phyloP scores from a whole-genome alignment of 2,888 invertebrate species.

The Suillia variegata region DNA sequence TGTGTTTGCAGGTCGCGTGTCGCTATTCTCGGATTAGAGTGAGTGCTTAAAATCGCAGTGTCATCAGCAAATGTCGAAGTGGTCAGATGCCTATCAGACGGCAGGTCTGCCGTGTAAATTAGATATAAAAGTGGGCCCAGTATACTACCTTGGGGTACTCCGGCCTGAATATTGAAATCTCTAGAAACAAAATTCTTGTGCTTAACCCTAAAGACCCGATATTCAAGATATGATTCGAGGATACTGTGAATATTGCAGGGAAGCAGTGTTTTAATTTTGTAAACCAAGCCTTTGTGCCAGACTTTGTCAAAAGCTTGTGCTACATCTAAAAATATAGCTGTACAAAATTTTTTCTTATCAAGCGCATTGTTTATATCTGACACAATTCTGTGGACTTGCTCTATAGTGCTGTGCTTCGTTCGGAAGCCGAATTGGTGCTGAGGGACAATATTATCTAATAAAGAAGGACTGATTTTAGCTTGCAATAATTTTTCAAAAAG shows the following conservation, averaged over 20 bases:
- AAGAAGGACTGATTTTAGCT: too few species aligned
- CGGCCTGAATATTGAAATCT: neutral
- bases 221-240: neutral
- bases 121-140: constrained; percentile 10
- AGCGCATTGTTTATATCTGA: constrained; percentile 3
- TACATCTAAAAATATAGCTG: constrained; percentile 13
- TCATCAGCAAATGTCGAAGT: constrained; percentile 15
- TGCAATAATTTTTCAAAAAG: constrained; percentile 6
- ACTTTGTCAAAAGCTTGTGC: constrained; percentile 20
- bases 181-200: neutral
- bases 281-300: constrained; percentile 13
- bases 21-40: neutral
- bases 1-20: neutral
- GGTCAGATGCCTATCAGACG: neutral
- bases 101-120: constrained; percentile 9
- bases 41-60: neutral
- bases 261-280: constrained; percentile 7
- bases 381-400: constrained; percentile 15
- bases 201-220: constrained; percentile 2
- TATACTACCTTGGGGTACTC: constrained; percentile 9
- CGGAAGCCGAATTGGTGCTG: too few species aligned
- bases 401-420: too few species aligned
- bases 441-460: too few species aligned
- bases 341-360: constrained; percentile 12
- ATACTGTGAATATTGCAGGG: neutral